Percentiles rank a stretch among this genome's conserved stretches.
phyloP scores from a whole-genome alignment of 1,140 invertebrate species.

The Euwallacea similis region DNA sequence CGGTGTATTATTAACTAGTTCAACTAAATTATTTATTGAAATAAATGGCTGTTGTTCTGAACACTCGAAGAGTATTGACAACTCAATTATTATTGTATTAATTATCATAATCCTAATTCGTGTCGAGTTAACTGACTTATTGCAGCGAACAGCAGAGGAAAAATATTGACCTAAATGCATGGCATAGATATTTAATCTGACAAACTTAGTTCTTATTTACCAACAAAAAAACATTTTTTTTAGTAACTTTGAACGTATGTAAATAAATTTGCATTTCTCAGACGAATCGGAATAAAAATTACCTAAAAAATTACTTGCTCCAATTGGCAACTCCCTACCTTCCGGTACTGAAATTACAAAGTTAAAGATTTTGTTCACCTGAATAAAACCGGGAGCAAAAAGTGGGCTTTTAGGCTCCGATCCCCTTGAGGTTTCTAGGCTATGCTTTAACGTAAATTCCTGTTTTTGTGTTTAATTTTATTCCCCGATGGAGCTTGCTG shows the following conservation, averaged over 20 bases:
- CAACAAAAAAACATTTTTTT: too few relatives aligned
- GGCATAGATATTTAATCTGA: not conserved
- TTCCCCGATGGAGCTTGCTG: not conserved
- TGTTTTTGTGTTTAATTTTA: constrained; percentile 3
- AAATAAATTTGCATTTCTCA: too few relatives aligned
- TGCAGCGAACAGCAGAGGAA: not conserved
- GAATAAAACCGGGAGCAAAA: not conserved
- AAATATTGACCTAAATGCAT: not conserved
- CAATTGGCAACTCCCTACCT: not conserved
- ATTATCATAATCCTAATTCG: not conserved
- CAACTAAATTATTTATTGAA: too few relatives aligned
- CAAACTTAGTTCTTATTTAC: too few relatives aligned
- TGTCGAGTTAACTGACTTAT: not conserved
- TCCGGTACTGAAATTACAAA: not conserved
- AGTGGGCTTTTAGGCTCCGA: not conserved
- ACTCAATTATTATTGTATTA: constrained; percentile 2
- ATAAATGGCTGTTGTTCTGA: too few relatives aligned
- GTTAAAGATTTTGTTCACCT: not conserved
- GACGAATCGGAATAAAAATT: too few relatives aligned
- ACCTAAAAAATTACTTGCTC: not conserved
- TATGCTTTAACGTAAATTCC: not conserved
- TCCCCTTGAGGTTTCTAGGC: constrained; percentile 1
- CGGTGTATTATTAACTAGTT: too few relatives aligned
- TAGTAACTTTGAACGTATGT: too few relatives aligned
- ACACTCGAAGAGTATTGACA: not conserved